Conservation (phyloP, 2,797 vertebrate species). For the Rhodeus uyekii region DNA sequence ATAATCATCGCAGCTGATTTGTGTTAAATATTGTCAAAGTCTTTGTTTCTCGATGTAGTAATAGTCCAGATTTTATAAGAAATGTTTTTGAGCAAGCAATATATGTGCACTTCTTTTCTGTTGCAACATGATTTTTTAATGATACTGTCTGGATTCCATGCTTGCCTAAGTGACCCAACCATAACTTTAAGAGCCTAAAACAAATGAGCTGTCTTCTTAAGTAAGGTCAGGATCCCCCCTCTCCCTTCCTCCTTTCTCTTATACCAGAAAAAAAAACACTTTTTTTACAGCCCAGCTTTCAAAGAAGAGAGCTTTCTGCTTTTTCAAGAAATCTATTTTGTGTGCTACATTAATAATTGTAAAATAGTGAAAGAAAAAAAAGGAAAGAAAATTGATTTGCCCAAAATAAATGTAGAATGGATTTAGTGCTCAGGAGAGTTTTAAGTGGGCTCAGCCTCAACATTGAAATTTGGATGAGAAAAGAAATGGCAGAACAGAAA, state of each 20-base stretch:
- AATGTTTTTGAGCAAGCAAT: neutral
- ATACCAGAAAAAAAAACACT: neutral
- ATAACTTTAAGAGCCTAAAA: constrained; percentile 32
- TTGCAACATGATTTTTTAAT: constrained; percentile 25
- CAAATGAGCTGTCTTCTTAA: constrained; percentile 47
- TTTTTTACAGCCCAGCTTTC: constrained; percentile 41
- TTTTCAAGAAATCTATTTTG: constrained; percentile 40
- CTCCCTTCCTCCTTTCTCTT: neutral
- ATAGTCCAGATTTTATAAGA: neutral
- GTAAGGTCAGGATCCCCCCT: constrained; percentile 33
- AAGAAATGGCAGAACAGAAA: neutral
- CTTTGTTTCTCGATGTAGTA: neutral
- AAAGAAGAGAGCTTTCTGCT: constrained; percentile 34
- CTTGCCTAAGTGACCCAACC: constrained; percentile 37
- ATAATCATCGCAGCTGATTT: neutral
- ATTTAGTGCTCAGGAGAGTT: neutral
- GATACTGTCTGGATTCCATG: constrained; percentile 31
- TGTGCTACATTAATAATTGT: constrained; percentile 29
- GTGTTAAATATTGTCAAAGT: neutral
- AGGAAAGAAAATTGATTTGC: neutral
- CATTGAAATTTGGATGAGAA: neutral
- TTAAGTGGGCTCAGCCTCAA: neutral
- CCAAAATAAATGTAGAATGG: neutral
- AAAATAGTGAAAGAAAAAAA: constrained; percentile 11
- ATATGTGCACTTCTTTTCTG: constrained; percentile 18